These are phyloP conservation scores for Ataeniobius toweri DNA, from an alignment of 2,797 vertebrate species.

Conservation along the genomic window DNA sequence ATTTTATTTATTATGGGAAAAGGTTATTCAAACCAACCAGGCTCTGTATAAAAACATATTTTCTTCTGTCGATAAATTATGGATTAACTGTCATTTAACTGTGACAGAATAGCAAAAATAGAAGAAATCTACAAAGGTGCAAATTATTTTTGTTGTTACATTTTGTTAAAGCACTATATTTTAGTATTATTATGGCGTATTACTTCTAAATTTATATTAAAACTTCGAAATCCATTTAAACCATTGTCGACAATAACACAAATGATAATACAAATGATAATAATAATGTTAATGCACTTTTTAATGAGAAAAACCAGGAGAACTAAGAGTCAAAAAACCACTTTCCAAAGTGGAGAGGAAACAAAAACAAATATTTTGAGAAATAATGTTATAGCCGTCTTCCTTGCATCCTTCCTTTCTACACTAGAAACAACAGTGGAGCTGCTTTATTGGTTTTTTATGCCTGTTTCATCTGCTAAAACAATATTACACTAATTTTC, in stretches of 20 bases:
- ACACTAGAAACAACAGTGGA: background rate
- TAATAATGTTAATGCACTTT: background rate
- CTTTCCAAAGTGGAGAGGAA: background rate
- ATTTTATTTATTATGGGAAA: background rate
- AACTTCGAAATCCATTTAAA: background rate
- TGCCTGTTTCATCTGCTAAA: no score
- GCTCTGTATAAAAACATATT: background rate
- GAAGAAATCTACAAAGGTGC: background rate
- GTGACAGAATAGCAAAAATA: background rate
- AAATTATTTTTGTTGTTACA: background rate
- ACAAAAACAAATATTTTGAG: background rate
- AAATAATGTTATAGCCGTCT: background rate
- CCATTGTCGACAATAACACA: background rate
- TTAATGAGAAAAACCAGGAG: background rate
- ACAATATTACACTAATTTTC: background rate
- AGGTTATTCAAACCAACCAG: background rate
- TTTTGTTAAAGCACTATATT: background rate
- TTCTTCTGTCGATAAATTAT: background rate
- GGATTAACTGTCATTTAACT: background rate
- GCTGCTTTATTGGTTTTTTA: background rate
- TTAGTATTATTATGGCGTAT: background rate
- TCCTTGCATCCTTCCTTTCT: background rate
- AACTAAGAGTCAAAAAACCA: background rate
- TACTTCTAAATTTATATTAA: background rate
- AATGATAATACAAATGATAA: no score